Base-by-base conservation (phyloP, 2,113 vertebrate genomes). In the Cheilinus undulatus region DNA sequence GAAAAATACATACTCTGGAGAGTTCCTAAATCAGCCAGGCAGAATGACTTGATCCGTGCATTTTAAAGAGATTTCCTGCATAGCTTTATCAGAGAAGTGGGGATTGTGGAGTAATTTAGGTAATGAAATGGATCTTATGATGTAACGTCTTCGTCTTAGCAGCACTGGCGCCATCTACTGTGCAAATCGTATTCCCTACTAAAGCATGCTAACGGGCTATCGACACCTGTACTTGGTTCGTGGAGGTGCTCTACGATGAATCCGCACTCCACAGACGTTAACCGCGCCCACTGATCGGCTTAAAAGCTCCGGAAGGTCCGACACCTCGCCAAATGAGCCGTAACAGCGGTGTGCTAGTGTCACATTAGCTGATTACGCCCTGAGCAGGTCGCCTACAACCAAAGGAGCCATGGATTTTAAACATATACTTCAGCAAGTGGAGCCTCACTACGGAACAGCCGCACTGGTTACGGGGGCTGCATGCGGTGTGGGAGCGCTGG, bases 401-500 rank as follows among this genome's bases (percentile, higher is more conserved):
- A 0, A 5, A 8, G 1, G 3, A 19, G 11, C 1, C 10, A 86
- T 80, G 72, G 69, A 69, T 0, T 3, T 69, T 1, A 30, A 17
- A 3, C 14, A 20, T 1, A 10, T 70, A 5, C 0, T 74, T 4
- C 43, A 10, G 20, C 66, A n/a, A 24, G 1, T 11, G 43, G 9
- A 77, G 46, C 10, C 76, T 26, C 84, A 74, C 10, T 19, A 0
- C 7, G 3, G 65, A 60, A 34, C 83, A 0, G 69, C 24, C 7
- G 60, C 28, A 0, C 19, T 88, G 1, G 14, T 88, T 14, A 64
- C 83, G 1, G 50, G 50, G 0, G 63, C 68, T 0, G 51, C 71
- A 22, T 92, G 91, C 45, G 64, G 32, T 0, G 17, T 65, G 1
- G 78, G 84, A 2, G 78, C 62, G 0, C 5, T 88, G 45, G 11